phyloP scores from a whole-genome alignment of 2,888 invertebrate species.

The Elaeidobius kamerunicus region DNA sequence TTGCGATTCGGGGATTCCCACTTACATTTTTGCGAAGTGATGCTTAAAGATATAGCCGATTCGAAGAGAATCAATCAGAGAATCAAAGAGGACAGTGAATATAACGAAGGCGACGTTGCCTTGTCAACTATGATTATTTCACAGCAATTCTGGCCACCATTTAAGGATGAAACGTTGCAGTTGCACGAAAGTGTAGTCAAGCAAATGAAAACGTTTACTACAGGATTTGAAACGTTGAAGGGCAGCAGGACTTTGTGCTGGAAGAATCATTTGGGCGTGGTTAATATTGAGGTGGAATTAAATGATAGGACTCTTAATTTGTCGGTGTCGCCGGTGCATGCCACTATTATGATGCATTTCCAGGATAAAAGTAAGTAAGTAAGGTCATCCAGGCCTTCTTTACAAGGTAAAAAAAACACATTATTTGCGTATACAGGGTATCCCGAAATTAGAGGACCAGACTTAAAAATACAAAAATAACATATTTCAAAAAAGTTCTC shows the following conservation, averaged over 20 bases:
- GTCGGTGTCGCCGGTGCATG: slow-evolving; percentile 89
- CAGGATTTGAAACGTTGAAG: slow-evolving; percentile 85
- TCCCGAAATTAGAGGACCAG: no score
- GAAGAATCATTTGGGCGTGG: slow-evolving; percentile 91
- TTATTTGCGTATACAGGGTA: no score
- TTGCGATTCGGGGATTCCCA: slow-evolving; percentile 94
- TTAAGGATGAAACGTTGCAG: slow-evolving; percentile 90
- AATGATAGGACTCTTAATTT: slow-evolving; percentile 72
- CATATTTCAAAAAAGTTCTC: no score
- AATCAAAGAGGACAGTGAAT: slow-evolving; percentile 70
- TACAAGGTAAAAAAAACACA: neutral
- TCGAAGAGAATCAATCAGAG: slow-evolving; percentile 90
- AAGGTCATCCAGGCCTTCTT: neutral
- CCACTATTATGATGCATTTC: slow-evolving; percentile 91
- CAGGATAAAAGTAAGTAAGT: slow-evolving; percentile 68
- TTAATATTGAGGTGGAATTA: slow-evolving; percentile 86
- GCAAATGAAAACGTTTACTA: slow-evolving; percentile 83
- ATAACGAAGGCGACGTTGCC: slow-evolving; percentile 54
- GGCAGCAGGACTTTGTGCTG: slow-evolving; percentile 90
- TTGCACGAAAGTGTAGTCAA: slow-evolving; percentile 76
- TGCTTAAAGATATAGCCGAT: slow-evolving; percentile 84
- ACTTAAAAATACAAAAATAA: no score
- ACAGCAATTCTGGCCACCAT: slow-evolving; percentile 97
- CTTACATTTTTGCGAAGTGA: slow-evolving; percentile 92
- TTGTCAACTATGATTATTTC: slow-evolving; percentile 90